Evolutionary conservation across 2,113 vertebrate genomes (phyloP), one percentile per base, ranked within the genome.

Genomic region (Mus spicilegus): DNA sequence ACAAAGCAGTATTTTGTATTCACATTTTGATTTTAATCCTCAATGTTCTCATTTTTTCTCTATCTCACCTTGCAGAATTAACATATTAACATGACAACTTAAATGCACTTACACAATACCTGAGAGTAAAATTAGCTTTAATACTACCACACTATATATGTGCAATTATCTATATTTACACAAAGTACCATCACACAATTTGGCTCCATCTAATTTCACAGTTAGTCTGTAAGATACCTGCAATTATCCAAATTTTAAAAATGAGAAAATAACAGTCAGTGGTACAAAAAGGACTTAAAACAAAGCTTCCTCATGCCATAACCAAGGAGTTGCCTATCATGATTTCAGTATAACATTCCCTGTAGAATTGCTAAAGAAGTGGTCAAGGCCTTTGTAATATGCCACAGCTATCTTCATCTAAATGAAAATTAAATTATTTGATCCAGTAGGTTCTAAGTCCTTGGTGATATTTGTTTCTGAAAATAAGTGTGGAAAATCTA

Each of bases 201-300:
- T 95, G 81, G 39, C 42, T 95, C 39, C 26, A 86, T 93, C 95
- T 93, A 92, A 69, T 89, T 95, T 94, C 39, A 76, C 13, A 56
- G 61, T 90, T 85, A 93, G 14, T 82, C 63, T 92, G 20, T 87
- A 92, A 87, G 46, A 96, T 92, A 75, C 54, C 39, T 95, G 63
- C 73, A 94, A 92, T 97, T 96, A 92, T 65, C 67, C 70, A 58
- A 94, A 77, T 87, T 82, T 95, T 89, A 75, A 61, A 97, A 92
- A 54, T 82, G 36, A 91, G 61, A 85, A 92, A 96, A 91, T 77
- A 73, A 82, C 13, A 94, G 28, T 95, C 28, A 88, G 17, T 63
- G 33, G 16, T 61, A 94, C 5, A 93, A 20, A 36, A 88, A 94
- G 5, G 20, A 63, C 51, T 6, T 87, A 80, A 93, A 78, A 36